These are phyloP conservation scores for Rhorus exstirpatorius DNA, from an alignment of 2,888 invertebrate genomes.

Conservation along the genomic window DNA sequence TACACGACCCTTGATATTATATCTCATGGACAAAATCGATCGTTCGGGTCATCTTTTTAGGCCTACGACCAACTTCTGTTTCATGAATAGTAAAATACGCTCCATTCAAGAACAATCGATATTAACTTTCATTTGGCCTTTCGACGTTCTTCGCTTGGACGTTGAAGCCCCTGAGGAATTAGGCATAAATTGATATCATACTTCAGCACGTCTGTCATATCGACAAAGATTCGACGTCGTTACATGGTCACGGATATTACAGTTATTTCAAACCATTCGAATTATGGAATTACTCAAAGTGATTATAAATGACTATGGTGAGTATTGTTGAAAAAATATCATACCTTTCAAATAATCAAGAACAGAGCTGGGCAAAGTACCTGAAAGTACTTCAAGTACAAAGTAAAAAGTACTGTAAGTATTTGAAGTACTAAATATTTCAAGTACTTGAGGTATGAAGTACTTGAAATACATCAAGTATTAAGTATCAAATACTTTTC, in stretches of 20 bases:
- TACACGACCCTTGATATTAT: conserved; percentile 50
- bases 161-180: not conserved
- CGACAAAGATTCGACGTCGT: too few species aligned
- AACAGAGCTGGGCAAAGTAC: too few species aligned
- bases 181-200: not conserved
- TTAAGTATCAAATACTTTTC: too few species aligned
- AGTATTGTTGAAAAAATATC: too few species aligned
- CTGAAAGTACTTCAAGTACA: too few species aligned
- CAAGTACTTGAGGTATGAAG: too few species aligned
- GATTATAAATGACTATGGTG: not conserved
- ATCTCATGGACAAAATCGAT: conserved; percentile 50
- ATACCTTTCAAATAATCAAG: too few species aligned
- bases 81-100: not conserved
- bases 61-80: not conserved
- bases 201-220: not conserved
- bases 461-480: too few species aligned
- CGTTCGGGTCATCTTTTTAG: conserved; percentile 28
- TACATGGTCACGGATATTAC: too few species aligned
- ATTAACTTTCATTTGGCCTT: conserved; percentile 17
- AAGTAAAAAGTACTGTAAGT: too few species aligned
- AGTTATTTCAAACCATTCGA: conserved; percentile 6
- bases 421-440: too few species aligned
- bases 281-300: not conserved
- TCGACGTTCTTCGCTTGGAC: conserved; percentile 2
- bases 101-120: conserved; percentile 46